Conservation (phyloP, 2,888 invertebrate genomes). For the Alentia gelatinosa region DNA sequence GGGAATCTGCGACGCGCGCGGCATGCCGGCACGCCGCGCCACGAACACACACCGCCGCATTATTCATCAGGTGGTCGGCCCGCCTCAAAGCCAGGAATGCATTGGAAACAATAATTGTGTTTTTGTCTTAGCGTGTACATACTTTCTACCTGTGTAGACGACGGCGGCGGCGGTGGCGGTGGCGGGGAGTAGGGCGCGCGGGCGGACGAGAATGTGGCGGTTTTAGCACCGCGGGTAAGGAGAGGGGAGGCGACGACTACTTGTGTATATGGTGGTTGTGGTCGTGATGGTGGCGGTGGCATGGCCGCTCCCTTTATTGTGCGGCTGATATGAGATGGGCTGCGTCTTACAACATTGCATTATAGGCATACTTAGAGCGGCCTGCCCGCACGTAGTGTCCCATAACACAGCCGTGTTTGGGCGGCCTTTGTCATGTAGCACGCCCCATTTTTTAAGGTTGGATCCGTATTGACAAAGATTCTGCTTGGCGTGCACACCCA, state of each 20-base stretch:
- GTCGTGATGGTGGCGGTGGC: background rate
- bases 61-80: constrained; percentile 2
- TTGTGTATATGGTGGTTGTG: background rate
- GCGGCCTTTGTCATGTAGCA: background rate
- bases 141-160: background rate
- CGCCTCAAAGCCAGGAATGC: constrained; percentile 15
- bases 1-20: constrained; percentile 1
- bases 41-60: background rate
- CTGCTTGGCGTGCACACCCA: background rate
- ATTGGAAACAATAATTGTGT: background rate
- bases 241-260: background rate
- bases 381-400: background rate
- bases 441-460: background rate
- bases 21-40: background rate
- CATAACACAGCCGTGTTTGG: background rate
- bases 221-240: background rate
- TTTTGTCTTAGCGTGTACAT: background rate
- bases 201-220: background rate
- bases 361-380: background rate
- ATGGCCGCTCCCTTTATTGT: background rate
- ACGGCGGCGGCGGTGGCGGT: background rate
- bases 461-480: background rate
- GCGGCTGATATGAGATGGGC: background rate
- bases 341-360: background rate
- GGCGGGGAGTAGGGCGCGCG: background rate